Conservation (phyloP, 30 jellyfish, hydroid and myxozoan genomes). For the Clytia hemisphaerica region DNA sequence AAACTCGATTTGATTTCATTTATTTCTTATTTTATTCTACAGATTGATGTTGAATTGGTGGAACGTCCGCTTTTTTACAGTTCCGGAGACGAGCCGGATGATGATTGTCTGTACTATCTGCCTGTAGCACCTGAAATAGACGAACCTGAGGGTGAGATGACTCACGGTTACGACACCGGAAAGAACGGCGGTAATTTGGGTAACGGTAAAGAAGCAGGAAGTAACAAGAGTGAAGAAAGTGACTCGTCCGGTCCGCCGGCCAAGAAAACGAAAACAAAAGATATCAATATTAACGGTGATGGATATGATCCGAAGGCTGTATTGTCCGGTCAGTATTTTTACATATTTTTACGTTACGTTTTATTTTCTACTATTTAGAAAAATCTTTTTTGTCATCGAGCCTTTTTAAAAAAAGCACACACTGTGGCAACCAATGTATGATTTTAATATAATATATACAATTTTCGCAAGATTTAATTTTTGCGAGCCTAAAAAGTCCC, state of each 20-base stretch:
- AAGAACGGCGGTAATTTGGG: no score
- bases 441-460: background rate
- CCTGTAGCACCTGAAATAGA: conserved; percentile 98
- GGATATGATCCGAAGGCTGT: conserved; percentile 46
- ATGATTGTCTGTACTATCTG: conserved; percentile 63
- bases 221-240: conserved; percentile 5
- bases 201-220: no score
- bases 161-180: conserved; percentile 21
- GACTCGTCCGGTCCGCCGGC: conserved; percentile 32
- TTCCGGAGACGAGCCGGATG: conserved; percentile 89
- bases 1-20: background rate
- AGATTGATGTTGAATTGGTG: conserved; percentile 77
- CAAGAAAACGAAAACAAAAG: conserved; percentile 66
- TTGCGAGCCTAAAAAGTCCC: no score
- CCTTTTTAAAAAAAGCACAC: no score
- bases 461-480: no score
- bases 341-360: no score
- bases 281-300: conserved; percentile 76
- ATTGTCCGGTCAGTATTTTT: conserved; percentile 23
- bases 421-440: background rate
- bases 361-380: background rate
- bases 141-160: conserved; percentile 77
- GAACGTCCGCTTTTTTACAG: conserved; percentile 85
- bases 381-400: no score
- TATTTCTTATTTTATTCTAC: background rate